Conservation (phyloP, 2,113 vertebrate species). For the Otis tarda region DNA sequence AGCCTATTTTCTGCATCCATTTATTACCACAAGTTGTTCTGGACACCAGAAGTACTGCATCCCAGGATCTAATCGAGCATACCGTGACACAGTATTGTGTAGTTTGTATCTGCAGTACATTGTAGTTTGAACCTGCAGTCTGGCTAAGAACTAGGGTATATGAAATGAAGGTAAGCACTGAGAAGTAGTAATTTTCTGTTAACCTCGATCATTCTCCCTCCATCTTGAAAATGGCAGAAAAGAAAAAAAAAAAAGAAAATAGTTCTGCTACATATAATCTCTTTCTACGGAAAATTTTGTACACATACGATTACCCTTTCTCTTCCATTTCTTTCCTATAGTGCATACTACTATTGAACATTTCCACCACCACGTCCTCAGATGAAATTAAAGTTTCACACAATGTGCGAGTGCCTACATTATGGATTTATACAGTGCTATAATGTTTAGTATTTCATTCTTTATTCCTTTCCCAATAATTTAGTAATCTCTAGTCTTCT, state of each 20-base stretch:
- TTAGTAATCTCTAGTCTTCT: background rate
- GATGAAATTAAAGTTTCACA: background rate
- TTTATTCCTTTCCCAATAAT: background rate
- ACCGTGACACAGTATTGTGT: rapidly evolving
- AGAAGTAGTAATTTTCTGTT: background rate
- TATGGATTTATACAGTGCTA: background rate
- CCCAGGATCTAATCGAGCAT: background rate
- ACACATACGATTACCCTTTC: background rate
- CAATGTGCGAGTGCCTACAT: rapidly evolving
- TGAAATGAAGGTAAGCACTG: background rate
- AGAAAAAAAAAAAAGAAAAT: background rate
- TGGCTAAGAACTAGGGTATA: background rate
- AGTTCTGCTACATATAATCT: background rate
- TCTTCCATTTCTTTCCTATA: background rate
- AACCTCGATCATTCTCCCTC: background rate
- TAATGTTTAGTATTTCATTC: background rate
- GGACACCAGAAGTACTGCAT: background rate
- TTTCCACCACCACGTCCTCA: background rate
- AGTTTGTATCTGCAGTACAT: background rate
- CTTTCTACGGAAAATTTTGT: background rate
- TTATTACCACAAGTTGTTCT: background rate
- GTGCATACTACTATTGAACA: background rate
- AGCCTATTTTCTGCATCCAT: background rate
- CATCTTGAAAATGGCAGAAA: background rate
- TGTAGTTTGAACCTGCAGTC: background rate